These are phyloP conservation scores for Halictus ligatus DNA, from an alignment of 2,888 invertebrate species.

Conservation along the genomic window DNA sequence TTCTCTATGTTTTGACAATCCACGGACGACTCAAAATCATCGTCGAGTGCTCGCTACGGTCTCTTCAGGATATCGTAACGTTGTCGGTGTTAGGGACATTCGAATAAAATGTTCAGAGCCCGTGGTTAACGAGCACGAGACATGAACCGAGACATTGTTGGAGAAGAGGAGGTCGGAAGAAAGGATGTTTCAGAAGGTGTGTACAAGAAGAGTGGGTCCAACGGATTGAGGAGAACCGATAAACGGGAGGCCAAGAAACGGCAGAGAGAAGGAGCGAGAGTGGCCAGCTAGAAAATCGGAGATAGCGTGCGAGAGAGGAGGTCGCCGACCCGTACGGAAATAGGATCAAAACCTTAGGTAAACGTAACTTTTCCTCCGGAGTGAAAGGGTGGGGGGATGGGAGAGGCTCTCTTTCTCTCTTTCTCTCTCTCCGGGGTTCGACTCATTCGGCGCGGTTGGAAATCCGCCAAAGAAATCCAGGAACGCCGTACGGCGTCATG, in stretches of 20 bases:
- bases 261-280: constrained; percentile 31
- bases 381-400: constrained; percentile 13
- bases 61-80: no score
- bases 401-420: constrained; percentile 39
- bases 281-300: constrained; percentile 18
- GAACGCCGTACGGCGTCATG: constrained; percentile 65
- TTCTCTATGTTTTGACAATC: not conserved
- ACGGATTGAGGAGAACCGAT: constrained; percentile 28
- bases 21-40: not conserved
- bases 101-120: no score
- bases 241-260: constrained; percentile 35
- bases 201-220: not conserved
- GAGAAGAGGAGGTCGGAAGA: constrained; percentile 1
- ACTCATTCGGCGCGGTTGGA: constrained; percentile 78
- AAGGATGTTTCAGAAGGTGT: not conserved
- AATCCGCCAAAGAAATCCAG: constrained; percentile 79
- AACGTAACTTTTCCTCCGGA: constrained; percentile 79
- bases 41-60: no score
- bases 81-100: no score
- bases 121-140: no score
- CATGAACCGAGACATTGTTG: not conserved
- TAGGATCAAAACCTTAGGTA: constrained; percentile 82
- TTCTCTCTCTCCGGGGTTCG: constrained; percentile 60
- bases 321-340: constrained; percentile 81
- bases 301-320: constrained; percentile 48